Base-by-base conservation (phyloP, 2,888 invertebrate species). In the Phortica magna region DNA sequence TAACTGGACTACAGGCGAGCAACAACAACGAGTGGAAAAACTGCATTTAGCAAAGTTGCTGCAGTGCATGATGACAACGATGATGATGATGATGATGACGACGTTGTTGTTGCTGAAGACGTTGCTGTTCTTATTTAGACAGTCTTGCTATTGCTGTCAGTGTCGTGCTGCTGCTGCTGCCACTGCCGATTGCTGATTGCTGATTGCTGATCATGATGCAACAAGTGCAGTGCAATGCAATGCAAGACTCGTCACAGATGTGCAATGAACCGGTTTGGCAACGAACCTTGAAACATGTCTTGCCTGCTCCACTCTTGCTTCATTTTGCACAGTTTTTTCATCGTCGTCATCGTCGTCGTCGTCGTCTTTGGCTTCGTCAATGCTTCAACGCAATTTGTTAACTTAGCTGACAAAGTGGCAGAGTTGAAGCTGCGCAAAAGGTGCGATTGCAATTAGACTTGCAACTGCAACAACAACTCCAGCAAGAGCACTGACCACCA, bases 351-450 rank as follows among this genome's bases (percentile, higher is more conserved):
- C 42, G 17, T 17, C 71, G 73, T 42, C 53, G 59, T 68, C 19
- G 2, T 43, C 70, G 70, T 57, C 41, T 39, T 75, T 19, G 22
- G 55, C 43, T 39, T 68, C 42, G n/a, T 83, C 78, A 78, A 77
- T 75, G 85, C 77, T 79, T 81, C 77, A 85, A 82, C 79, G 84
- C 87, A 89, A 89, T 90, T 90, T 90, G 89, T 89, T 88, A 90
- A 83, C 88, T 87, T 84, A 86, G 78, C 89, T 90, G 89, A 89
- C 90, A 89, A 89, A 86, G 84, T 88, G 86, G 83, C 81, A 43
- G 48, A 87, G 84, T 80, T 76, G 84, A 75, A 82, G 80, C 74
- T 80, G 61, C 53, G 43, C 77, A 67, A 81, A 79, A 89, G 89
- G 86, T 89, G 86, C 83, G 81, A 90, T 83, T 79, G 84, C 87